These are phyloP conservation scores for Chrysolina haemoptera DNA, from an alignment of 2,888 invertebrate genomes.

Conservation along the genomic window DNA sequence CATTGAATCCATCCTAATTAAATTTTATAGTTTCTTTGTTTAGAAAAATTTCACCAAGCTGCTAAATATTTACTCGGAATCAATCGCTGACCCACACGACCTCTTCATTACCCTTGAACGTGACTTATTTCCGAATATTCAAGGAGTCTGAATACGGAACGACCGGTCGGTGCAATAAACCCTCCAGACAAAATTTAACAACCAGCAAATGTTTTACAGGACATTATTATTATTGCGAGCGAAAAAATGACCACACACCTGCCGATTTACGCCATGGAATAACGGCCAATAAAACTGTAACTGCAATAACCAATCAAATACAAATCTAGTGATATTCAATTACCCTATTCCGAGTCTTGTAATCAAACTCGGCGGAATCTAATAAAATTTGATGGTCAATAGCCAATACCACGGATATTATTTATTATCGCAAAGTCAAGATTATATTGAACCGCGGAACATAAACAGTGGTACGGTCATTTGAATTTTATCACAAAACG, in stretches of 20 bases:
- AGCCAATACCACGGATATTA: constrained; percentile 34
- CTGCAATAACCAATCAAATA: constrained; percentile 30
- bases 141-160: neutral
- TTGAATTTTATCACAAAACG: constrained; percentile 30
- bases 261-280: constrained; percentile 4
- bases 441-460: constrained; percentile 29
- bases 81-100: constrained; percentile 3
- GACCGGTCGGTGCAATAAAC: neutral
- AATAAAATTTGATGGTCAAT: constrained; percentile 40
- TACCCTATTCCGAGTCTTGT: constrained; percentile 17
- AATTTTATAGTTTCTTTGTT: neutral
- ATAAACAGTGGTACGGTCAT: constrained; percentile 29
- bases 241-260: constrained; percentile 6
- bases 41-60: neutral
- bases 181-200: neutral
- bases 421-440: constrained; percentile 36
- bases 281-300: constrained; percentile 25
- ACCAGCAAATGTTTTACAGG: constrained; percentile 1
- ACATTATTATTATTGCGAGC: neutral
- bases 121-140: constrained; percentile 12
- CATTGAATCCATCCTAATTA: too few species aligned
- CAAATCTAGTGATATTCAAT: constrained; percentile 32
- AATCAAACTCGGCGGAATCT: constrained; percentile 32
- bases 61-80: neutral
- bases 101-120: constrained; percentile 16